These are phyloP conservation scores for Brachionus angularis DNA, from an alignment of 1,140 invertebrate genomes.

Conservation along the genomic window DNA sequence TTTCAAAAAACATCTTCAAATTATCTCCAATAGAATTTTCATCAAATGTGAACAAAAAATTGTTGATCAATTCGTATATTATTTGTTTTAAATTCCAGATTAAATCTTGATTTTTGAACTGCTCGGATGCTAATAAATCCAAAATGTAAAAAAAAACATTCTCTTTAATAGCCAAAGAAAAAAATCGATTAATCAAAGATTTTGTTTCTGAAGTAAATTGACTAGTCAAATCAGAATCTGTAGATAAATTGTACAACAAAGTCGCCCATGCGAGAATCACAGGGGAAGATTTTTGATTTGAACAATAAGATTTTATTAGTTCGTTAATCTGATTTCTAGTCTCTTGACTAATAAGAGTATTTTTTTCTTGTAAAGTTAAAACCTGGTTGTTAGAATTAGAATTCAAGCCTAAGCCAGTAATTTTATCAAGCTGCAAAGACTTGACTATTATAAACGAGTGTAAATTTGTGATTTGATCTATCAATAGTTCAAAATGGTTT, in stretches of 20 bases:
- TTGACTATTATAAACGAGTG: slow-evolving; percentile 26
- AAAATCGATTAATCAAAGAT: slow-evolving; percentile 9
- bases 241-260: slow-evolving; percentile 18
- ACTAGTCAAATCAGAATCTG: background rate
- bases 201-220: slow-evolving; percentile 3
- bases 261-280: slow-evolving; percentile 21
- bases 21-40: slow-evolving; percentile 21
- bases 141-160: background rate
- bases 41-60: slow-evolving; percentile 14
- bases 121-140: background rate
- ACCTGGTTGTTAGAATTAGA: background rate
- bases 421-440: background rate
- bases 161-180: slow-evolving; percentile 30
- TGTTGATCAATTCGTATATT: slow-evolving; percentile 6
- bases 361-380: background rate
- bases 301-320: background rate
- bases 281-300: slow-evolving; percentile 16
- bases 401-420: background rate
- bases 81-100: slow-evolving; percentile 13
- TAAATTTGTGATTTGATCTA: slow-evolving; percentile 22
- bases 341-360: background rate
- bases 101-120: slow-evolving; percentile 26
- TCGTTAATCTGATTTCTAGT: background rate
- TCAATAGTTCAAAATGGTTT: background rate
- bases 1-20: slow-evolving; percentile 11